Evolutionary conservation across 2,797 vertebrate genomes (phyloP).

Genomic region (Macropodus opercularis): DNA sequence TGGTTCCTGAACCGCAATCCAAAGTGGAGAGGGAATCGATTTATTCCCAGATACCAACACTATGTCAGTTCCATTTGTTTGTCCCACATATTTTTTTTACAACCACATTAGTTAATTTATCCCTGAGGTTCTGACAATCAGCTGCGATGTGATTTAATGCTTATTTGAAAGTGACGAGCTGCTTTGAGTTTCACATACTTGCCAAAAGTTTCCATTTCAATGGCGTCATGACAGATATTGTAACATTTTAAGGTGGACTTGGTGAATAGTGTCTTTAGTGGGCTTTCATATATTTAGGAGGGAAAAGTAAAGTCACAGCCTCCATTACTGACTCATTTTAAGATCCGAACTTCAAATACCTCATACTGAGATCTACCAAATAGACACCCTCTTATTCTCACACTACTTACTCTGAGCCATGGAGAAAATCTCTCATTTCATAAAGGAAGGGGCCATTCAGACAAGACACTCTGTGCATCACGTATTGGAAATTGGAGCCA

Average conservation of each 20-base stretch:
- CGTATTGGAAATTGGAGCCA: constrained; percentile 47
- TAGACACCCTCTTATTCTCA: constrained; percentile 31
- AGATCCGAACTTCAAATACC: constrained; percentile 53
- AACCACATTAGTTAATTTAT: constrained; percentile 2
- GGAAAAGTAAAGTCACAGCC: constrained; percentile 49
- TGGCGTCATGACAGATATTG: constrained; percentile 9
- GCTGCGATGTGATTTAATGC: constrained; percentile 19
- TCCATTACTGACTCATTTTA: constrained; percentile 54
- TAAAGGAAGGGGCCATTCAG: constrained; percentile 29
- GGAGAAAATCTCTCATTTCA: constrained; percentile 46
- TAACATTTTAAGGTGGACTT: constrained; percentile 31
- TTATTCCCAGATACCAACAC: constrained; percentile 24
- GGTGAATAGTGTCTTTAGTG: constrained; percentile 25
- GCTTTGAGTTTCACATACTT: constrained; percentile 24
- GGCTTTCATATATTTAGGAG: constrained; percentile 44
- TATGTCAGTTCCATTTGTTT: constrained; percentile 44
- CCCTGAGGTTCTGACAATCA: constrained; percentile 27
- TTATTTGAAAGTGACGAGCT: constrained; percentile 27
- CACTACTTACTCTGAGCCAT: constrained; percentile 16
- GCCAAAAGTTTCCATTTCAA: constrained; percentile 38
- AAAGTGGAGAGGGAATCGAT: constrained; percentile 16
- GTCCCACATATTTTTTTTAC: constrained; percentile 17
- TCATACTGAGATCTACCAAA: constrained; percentile 42
- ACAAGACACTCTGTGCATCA: constrained; percentile 45
- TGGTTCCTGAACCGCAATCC: constrained; percentile 45